A percentile compares a stretch with the other conserved stretches of the same genome.
phyloP scores from a whole-genome alignment of 2,113 vertebrate genomes.

The Apteryx owenii region DNA sequence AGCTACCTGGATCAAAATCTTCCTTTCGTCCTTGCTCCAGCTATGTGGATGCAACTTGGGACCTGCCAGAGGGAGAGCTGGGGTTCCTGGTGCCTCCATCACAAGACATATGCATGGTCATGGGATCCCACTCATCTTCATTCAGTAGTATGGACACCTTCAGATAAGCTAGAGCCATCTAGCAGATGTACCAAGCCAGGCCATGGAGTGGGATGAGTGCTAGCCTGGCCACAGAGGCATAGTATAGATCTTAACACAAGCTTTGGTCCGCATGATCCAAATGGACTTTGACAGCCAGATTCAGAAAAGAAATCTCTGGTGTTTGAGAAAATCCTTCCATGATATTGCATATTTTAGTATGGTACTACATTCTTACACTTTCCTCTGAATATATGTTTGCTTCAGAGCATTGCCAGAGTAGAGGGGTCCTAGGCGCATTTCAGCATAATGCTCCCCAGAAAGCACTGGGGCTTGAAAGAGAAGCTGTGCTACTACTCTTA shows the following conservation, averaged over 20 bases:
- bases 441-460: neutral
- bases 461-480: neutral
- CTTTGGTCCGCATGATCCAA: neutral
- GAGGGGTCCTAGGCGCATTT: neutral
- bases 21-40: neutral
- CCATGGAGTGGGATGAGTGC: neutral
- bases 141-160: neutral
- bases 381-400: neutral
- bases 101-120: neutral
- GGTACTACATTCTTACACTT: neutral
- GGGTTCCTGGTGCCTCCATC: neutral
- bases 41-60: neutral
- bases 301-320: neutral
- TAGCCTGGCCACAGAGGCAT: neutral
- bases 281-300: neutral
- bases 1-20: neutral
- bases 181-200: neutral
- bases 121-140: neutral
- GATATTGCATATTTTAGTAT: neutral
- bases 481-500: neutral
- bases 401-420: neutral
- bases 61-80: neutral
- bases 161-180: neutral
- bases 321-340: neutral
- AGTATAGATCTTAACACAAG: neutral